Evolutionary conservation across 2,888 invertebrate genomes (phyloP), one percentile per base, ranked within the genome.

Genomic region (Athalia rosae): DNA sequence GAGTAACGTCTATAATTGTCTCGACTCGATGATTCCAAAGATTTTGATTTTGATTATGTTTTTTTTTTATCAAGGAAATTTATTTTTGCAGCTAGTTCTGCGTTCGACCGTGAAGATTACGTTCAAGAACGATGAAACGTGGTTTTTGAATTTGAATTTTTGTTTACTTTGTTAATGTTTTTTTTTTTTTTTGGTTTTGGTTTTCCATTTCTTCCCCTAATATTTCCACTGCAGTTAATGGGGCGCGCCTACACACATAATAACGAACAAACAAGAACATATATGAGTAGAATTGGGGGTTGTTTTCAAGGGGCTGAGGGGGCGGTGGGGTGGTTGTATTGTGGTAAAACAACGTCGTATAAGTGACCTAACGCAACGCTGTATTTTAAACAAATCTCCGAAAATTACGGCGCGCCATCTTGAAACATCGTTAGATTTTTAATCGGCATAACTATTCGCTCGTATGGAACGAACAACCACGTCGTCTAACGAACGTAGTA

Each of bases 311-410:
- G 82, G 77, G 79, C 79, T 83, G 81, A 80, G 83, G 82, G 82
- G 77, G 79, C 80, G 83, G 81, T 85, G 84, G 79, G 83, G 80
- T 82, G 81, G 81, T 88, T 88, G 89, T 89, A 89, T 89, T 89
- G 89, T 89, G 88, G 88, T 81, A 85, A 89, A 90, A 86, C 86
- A 89, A 90, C 86, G 85, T 85, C 84, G 85, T 89, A 28, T 28
- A 90, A 90, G 89, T 89, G 89, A 90, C 89, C 84, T 83, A 90
- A 90, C 89, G 85, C 84, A 90, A 89, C 85, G 87, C 85, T 89
- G 87, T 87, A 88, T 86, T 87, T 85, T 85, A 87, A 79, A 82
- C 61, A 74, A 74, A 61, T 74, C 59, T 74, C 74, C 41, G 41
- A 61, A 50, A 74, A 11, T 48, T 61, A 62, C 61, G 74, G 61